Base-by-base conservation (phyloP, 2,797 vertebrate species). In the Hirundo rustica region DNA sequence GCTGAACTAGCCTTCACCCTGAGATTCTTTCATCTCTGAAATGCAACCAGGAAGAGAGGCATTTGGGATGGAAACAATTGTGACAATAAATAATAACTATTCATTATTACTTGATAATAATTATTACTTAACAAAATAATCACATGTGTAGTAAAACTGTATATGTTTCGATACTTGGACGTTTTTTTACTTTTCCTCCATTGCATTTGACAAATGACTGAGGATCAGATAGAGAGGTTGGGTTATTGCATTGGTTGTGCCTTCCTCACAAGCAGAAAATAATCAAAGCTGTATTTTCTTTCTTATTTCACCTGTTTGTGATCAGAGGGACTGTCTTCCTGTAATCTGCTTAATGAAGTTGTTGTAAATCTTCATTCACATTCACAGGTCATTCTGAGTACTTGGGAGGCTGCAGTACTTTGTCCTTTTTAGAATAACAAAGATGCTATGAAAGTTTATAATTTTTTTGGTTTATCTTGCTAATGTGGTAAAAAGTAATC, bases 1-100 rank as follows among this genome's bases (percentile, higher is more conserved):
- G 13, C 55, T 95, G 85, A 95, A 95, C 80, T 94, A 72, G 45
- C 86, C 80, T 93, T 96, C 73, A 95, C 70, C 79, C 66, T 75
- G 66, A 71, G 44, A 62, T 94, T 54, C 70, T 92, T 85, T 95
- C 22, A 75, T 55, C 50, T 94, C 57, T 40, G 70, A 95, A 90
- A 90, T 44, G 25, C 66, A 86, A 73, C 36, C 16, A 58, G 50
- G 42, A 78, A 44, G n/a, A 72, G n/a, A 51, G 18, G 38, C 12
- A 68, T 38, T 9, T 4, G 10, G 48, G 32, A 62, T 32, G 64
- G 48, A 76, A 74, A 38, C 11, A 48, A 81, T 9, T 26, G 20
- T 71, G 34, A 30, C 7, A 68, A n/a, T 36, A 64, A 71, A 21
- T 45, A 45, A 55, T 55, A 79, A 14, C 11, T 65, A 12, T 48